Percentiles rank a stretch among this genome's conserved stretches.
These are phyloP conservation scores for Drosophila jambulina DNA, from an alignment of 1,140 invertebrate species.

Conservation along the genomic window DNA sequence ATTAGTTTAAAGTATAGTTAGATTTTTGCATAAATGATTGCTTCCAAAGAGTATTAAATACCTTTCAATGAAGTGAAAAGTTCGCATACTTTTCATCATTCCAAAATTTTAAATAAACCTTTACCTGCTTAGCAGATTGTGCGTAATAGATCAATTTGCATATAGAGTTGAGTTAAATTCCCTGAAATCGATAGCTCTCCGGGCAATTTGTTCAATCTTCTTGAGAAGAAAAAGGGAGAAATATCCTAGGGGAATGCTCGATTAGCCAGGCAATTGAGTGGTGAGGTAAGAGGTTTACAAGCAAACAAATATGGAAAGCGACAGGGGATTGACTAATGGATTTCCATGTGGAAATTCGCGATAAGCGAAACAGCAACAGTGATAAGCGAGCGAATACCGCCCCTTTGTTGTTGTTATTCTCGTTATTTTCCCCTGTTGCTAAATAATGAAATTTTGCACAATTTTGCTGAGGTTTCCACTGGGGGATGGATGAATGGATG, in stretches of 20 bases:
- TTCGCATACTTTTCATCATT: background rate
- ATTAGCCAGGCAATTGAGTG: slow-evolving; percentile 69
- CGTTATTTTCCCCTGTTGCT: slow-evolving; percentile 20
- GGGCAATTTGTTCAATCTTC: slow-evolving; percentile 51
- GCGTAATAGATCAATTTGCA: slow-evolving; percentile 48
- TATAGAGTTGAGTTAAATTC: slow-evolving; percentile 21
- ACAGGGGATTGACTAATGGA: slow-evolving; percentile 59
- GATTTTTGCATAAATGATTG: background rate
- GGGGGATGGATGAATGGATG: slow-evolving; percentile 9
- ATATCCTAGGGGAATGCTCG: slow-evolving; percentile 61
- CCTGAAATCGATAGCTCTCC: slow-evolving; percentile 63
- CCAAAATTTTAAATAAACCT: background rate
- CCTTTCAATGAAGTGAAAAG: background rate
- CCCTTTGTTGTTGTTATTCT: slow-evolving; percentile 11
- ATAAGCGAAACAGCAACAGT: slow-evolving; percentile 45
- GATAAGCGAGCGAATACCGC: slow-evolving; percentile 42
- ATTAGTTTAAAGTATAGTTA: background rate
- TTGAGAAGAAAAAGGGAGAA: slow-evolving; percentile 12
- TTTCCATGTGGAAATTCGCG: slow-evolving; percentile 51
- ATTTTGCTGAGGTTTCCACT: slow-evolving; percentile 38
- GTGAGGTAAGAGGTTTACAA: slow-evolving; percentile 40
- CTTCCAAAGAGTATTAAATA: too few relatives aligned
- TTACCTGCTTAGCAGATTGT: slow-evolving; percentile 14
- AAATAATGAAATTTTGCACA: slow-evolving; percentile 53
- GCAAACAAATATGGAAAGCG: slow-evolving; percentile 26